Evolutionary conservation across 2,888 invertebrate species (phyloP).

Genomic region (Tyria jacobaeae): DNA sequence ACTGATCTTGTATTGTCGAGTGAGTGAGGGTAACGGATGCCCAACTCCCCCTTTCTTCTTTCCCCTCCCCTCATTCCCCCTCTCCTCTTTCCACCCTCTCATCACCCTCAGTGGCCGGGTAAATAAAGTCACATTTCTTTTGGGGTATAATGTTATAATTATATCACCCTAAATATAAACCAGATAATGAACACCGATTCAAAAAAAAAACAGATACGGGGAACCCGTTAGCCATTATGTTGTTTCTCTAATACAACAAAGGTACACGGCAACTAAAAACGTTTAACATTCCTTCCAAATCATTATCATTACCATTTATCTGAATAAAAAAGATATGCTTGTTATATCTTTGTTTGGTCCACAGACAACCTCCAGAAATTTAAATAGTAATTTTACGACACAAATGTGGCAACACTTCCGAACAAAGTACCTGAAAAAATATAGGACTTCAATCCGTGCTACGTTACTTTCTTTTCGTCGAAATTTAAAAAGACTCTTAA

Average conservation of each 20-base stretch:
- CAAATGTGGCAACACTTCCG: background rate
- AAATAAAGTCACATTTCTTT: background rate
- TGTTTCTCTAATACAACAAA: background rate
- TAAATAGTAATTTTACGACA: background rate
- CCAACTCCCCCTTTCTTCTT: too few relatives aligned
- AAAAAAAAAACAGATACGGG: background rate
- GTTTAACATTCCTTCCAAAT: too few relatives aligned
- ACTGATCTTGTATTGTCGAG: too few relatives aligned
- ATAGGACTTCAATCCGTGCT: conserved; percentile 28
- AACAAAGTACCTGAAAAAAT: background rate
- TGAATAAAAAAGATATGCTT: background rate
- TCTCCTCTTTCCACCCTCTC: too few relatives aligned
- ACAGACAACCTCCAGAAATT: background rate
- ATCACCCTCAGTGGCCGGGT: background rate
- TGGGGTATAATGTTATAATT: background rate
- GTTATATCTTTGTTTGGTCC: background rate
- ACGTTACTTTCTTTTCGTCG: conserved; percentile 48
- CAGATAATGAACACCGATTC: background rate
- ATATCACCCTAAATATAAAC: background rate
- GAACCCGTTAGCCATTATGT: background rate
- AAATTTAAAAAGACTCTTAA: conserved; percentile 56
- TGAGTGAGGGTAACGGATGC: too few relatives aligned
- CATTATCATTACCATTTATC: too few relatives aligned
- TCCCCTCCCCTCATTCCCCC: too few relatives aligned
- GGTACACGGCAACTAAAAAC: background rate